Percentiles rank a stretch among this genome's conserved stretches.
Conservation (phyloP, 2,113 vertebrate species). For the Alligator mississippiensis region DNA sequence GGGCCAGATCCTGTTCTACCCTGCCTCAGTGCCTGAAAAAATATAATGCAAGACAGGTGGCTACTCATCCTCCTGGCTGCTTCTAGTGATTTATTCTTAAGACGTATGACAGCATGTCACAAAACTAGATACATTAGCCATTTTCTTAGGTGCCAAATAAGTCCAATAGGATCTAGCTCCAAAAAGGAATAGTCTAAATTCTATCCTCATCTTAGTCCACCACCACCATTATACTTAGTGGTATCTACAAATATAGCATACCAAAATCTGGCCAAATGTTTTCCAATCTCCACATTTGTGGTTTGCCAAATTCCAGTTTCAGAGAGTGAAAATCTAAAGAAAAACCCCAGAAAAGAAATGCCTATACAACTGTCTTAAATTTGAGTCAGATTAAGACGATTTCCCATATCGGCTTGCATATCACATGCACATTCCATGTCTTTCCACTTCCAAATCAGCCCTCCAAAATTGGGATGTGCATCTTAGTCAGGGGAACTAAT, state of each 20-base stretch:
- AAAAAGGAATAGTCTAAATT: conserved; percentile 50
- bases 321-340: conserved; percentile 51
- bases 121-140: too few species aligned
- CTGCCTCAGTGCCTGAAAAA: too few species aligned
- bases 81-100: too few species aligned
- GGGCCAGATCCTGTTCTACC: not conserved
- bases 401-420: not conserved
- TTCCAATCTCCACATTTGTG: conserved; percentile 22
- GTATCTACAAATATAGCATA: not conserved
- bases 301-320: conserved; percentile 52
- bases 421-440: too few species aligned
- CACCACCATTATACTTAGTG: conserved; percentile 16
- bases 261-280: conserved; percentile 7
- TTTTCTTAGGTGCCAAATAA: too few species aligned
- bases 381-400: not conserved
- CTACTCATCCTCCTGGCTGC: too few species aligned
- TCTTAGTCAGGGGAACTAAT: too few species aligned
- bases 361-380: not conserved
- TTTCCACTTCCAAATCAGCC: too few species aligned
- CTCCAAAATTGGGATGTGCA: too few species aligned
- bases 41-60: too few species aligned
- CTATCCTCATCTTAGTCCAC: conserved; percentile 49
- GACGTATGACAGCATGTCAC: too few species aligned
- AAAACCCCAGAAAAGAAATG: conserved; percentile 40
- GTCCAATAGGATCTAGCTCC: not conserved